These are phyloP conservation scores for Caenorhabditis tropicalis DNA, from an alignment of 1,140 invertebrate species.

Conservation along the genomic window DNA sequence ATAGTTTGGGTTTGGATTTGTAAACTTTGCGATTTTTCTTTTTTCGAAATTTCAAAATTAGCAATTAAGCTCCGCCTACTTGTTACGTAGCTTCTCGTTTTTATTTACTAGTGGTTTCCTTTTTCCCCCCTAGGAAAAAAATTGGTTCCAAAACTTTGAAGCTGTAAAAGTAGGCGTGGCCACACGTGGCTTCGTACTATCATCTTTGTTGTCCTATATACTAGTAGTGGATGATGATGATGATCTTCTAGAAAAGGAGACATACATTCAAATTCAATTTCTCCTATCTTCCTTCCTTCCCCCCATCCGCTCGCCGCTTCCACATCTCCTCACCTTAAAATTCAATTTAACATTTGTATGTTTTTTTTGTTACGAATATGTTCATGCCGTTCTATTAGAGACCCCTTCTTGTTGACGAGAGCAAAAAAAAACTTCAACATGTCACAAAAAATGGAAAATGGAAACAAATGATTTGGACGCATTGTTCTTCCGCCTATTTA, in stretches of 20 bases:
- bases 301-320: background rate
- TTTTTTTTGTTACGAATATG: background rate
- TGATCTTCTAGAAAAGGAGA: background rate
- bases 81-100: no score
- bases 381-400: no score
- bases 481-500: background rate
- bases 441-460: background rate
- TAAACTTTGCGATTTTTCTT: no score
- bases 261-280: conserved; percentile 37
- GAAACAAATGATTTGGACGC: background rate
- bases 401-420: no score
- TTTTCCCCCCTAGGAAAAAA: no score
- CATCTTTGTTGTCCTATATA: background rate
- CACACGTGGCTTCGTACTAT: no score
- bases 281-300: background rate
- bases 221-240: no score
- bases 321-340: background rate
- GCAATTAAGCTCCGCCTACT: background rate
- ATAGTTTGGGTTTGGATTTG: background rate
- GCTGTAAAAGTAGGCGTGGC: no score
- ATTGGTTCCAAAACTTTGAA: background rate
- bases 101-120: no score
- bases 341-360: background rate
- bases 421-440: no score
- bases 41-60: background rate